Evolutionary conservation across 1,140 invertebrate species (phyloP), one percentile per base, ranked within the genome.

Genomic region (Lordiphosa clarofinis): DNA sequence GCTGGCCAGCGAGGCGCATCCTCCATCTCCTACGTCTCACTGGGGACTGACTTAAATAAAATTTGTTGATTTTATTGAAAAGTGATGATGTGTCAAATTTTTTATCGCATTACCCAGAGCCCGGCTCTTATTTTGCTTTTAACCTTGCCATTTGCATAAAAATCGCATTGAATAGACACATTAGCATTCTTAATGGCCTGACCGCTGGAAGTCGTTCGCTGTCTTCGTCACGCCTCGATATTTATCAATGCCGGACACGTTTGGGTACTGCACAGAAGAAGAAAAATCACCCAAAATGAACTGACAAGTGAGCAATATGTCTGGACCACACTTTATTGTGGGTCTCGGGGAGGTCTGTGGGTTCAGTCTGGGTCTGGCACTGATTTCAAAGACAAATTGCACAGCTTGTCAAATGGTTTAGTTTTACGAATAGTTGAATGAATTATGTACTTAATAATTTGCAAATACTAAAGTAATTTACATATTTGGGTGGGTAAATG

Each of bases 11-110:
- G 67, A 60, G 71, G 58, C 75, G 66, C 69, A 79, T 73, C 74
- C 68, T 72, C 13, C 12, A 36, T 21, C 7, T 15, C 5, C 28
- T n/a, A 1, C 11, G 13, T 31, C 33, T 49, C 7, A 40, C 67
- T 58, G 75, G 75, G 74, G 68, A 31, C 65, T 75, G 71, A 82
- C 79, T 84, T 73, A 86, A 82, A 82, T 78, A 84, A 82, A 82
- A 82, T 82, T 82, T 82, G 78, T 82, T 82, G 78, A 84, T 82
- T 82, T 82, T 82, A 82, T 82, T 82, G 78, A 82, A 82, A 82
- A 82, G 78, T 82, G 78, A 82, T 82, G 78, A 82, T 82, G 78
- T 82, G 78, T 82, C 78, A 82, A 82, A 82, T 84, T 82, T 82
- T 84, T 82, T 82, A 82, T 82, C 78, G 78, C 78, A 84, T 82